Conservation (phyloP, 2,113 vertebrate genomes). For the Melierax canorus region DNA sequence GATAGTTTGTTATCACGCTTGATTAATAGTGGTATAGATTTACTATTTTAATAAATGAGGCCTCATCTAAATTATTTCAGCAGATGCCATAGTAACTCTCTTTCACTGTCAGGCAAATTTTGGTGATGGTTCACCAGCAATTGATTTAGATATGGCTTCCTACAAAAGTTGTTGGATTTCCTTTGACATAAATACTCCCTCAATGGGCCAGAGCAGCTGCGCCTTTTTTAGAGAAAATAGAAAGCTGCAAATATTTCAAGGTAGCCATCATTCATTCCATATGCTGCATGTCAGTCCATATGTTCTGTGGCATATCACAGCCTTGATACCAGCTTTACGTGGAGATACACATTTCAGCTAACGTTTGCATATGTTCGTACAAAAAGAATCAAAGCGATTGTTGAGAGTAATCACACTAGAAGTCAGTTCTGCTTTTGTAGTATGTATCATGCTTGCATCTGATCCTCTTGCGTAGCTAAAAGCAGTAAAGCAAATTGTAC, state of each 20-base stretch:
- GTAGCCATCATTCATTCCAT: background rate
- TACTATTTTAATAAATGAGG: conserved; percentile 37
- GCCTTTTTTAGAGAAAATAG: background rate
- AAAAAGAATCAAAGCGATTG: background rate
- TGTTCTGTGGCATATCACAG: background rate
- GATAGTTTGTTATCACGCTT: background rate
- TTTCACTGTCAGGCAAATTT: background rate
- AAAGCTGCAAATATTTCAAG: background rate
- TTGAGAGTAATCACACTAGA: background rate
- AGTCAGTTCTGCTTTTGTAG: background rate
- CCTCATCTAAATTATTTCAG: conserved; percentile 9
- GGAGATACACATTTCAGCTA: background rate
- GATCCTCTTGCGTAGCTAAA: background rate
- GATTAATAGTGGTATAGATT: conserved; percentile 15
- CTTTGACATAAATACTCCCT: background rate
- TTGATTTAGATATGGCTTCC: background rate
- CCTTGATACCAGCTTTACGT: background rate
- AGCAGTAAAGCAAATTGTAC: background rate
- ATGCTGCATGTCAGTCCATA: background rate
- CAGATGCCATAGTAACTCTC: background rate
- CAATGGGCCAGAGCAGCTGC: background rate
- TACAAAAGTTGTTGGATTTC: background rate
- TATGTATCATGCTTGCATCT: background rate
- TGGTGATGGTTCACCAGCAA: background rate
- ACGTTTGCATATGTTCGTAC: background rate